phyloP scores from a whole-genome alignment of 2,797 vertebrate species.

The Graptemys geographica region DNA sequence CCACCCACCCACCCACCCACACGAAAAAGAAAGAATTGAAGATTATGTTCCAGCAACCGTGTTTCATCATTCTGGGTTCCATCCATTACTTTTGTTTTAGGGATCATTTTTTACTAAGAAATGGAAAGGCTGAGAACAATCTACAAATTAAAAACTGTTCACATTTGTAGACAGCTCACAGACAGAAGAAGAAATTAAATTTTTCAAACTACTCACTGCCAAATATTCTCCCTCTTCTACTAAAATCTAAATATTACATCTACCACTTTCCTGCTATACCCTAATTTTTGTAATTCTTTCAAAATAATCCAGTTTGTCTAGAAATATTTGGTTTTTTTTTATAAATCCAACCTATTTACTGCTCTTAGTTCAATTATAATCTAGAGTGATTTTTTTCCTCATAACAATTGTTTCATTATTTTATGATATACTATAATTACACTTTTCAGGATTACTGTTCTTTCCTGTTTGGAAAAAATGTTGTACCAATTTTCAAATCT shows the following conservation, averaged over 20 bases:
- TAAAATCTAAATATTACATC: not conserved
- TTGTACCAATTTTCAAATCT: not conserved
- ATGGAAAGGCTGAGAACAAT: not conserved
- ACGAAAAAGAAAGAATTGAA: not conserved
- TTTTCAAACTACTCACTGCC: not conserved
- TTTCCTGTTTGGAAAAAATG: not conserved
- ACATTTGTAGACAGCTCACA: not conserved
- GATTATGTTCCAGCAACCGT: not conserved
- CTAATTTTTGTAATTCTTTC: not conserved
- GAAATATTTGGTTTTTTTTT: not conserved
- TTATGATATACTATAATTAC: not conserved
- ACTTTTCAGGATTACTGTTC: not conserved
- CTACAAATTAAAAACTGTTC: not conserved
- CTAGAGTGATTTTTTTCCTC: not conserved
- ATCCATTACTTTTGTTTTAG: not conserved
- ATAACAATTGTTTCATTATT: not conserved
- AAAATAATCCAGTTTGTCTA: not conserved
- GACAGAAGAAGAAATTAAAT: not conserved
- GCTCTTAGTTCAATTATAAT: not conserved
- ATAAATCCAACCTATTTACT: not conserved
- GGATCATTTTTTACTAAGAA: not conserved
- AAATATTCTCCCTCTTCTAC: not conserved
- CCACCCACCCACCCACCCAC: too few relatives aligned
- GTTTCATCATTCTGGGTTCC: not conserved
- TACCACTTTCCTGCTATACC: not conserved